phyloP scores from a whole-genome alignment of 2,888 invertebrate species.

The Pollenia griseotomentosa region DNA sequence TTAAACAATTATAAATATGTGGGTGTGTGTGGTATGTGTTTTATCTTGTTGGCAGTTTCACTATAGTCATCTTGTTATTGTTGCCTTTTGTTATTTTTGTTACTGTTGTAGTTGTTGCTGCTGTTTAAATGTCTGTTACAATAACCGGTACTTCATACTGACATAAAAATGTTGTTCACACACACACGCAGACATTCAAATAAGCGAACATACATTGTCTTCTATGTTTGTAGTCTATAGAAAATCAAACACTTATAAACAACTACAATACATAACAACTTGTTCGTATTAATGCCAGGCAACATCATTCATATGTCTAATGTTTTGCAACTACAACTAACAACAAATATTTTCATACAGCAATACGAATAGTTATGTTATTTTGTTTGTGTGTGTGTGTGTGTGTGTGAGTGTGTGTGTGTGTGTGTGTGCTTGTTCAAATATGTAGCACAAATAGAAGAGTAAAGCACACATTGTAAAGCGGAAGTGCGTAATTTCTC shows the following conservation, averaged over 20 bases:
- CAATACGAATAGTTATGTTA: background rate
- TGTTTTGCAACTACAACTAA: conserved; percentile 41
- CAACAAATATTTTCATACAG: background rate
- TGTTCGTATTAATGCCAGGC: conserved; percentile 62
- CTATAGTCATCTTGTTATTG: conserved; percentile 47
- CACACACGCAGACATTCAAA: background rate
- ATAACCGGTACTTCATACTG: conserved; percentile 63
- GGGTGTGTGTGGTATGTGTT: background rate
- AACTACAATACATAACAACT: conserved; percentile 35
- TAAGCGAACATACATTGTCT: background rate
- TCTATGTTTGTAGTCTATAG: background rate
- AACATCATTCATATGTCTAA: conserved; percentile 70
- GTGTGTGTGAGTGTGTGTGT: too few species aligned
- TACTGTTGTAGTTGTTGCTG: conserved; percentile 9
- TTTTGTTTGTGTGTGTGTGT: background rate
- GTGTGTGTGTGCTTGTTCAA: too few species aligned
- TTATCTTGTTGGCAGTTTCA: conserved; percentile 31
- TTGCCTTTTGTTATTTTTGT: background rate
- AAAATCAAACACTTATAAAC: background rate
- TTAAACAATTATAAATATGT: conserved; percentile 8
- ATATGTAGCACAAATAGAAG: conserved; percentile 22
- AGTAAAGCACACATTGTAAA: conserved; percentile 36
- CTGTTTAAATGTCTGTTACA: conserved; percentile 67
- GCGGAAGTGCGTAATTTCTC: conserved; percentile 70
- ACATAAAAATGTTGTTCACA: conserved; percentile 60